These are phyloP conservation scores for Tupaia chinensis DNA, from an alignment of 2,113 vertebrate species.

Conservation along the genomic window DNA sequence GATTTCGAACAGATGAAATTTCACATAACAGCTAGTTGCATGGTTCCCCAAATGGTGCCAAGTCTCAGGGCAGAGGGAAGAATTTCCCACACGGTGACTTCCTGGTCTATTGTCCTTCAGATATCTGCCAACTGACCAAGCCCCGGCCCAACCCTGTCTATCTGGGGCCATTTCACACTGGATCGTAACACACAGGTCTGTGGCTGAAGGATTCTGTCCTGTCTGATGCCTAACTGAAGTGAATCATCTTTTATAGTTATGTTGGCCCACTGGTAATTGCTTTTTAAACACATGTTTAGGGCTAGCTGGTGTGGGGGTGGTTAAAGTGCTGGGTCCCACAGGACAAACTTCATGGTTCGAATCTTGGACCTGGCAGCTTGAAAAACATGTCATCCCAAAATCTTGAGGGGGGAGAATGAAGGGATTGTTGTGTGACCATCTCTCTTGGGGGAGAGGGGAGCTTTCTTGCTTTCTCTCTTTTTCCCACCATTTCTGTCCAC, in stretches of 20 bases:
- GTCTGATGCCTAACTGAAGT: neutral
- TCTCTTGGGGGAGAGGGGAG: too few species aligned
- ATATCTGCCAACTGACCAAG: rapidly evolving
- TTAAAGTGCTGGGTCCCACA: too few species aligned
- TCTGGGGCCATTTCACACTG: neutral
- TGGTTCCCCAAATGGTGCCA: neutral
- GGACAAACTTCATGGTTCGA: too few species aligned
- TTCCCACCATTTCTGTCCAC: too few species aligned
- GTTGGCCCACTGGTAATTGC: neutral
- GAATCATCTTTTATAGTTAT: slow-evolving; percentile 24
- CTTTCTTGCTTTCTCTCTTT: too few species aligned
- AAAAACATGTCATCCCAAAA: too few species aligned
- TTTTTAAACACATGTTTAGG: neutral
- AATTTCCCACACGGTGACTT: neutral
- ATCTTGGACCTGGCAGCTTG: too few species aligned
- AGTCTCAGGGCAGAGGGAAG: neutral
- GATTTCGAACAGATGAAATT: neutral
- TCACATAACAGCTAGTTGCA: neutral
- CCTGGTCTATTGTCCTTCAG: neutral
- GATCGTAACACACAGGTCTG: neutral
- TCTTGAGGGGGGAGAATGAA: too few species aligned
- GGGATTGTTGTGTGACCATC: too few species aligned
- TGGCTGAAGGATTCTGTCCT: neutral
- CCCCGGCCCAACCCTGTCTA: neutral
- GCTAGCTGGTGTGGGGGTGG: too few species aligned